A percentile compares a stretch with the other conserved stretches of the same genome.
Conservation (phyloP, 2,888 invertebrate species). For the Xylophagus ater region DNA sequence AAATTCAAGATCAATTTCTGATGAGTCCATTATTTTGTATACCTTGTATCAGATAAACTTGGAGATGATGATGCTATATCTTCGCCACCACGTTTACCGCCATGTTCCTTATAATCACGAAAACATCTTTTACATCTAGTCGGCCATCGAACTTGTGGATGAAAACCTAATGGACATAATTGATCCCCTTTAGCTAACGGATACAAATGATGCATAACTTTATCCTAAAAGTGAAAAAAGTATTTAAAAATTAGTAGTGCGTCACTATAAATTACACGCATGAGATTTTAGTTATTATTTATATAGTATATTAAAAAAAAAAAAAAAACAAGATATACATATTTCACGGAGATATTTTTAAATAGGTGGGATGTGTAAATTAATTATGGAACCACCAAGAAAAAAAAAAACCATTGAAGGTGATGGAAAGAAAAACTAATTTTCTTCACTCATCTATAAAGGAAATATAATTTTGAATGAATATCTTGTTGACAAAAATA, state of each 20-base stretch:
- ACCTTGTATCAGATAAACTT: slow-evolving; percentile 53
- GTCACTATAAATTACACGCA: background rate
- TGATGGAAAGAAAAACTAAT: too few relatives aligned
- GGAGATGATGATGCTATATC: slow-evolving; percentile 66
- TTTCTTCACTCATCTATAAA: too few relatives aligned
- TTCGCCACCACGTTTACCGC: slow-evolving; percentile 58
- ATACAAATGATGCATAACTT: slow-evolving; percentile 39
- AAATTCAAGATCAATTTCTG: too few relatives aligned
- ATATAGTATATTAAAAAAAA: slow-evolving; percentile 1
- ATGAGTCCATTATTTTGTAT: too few relatives aligned
- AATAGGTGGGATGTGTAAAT: too few relatives aligned
- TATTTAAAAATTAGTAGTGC: background rate
- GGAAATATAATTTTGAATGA: too few relatives aligned
- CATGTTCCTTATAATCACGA: slow-evolving; percentile 85
- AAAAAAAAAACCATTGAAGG: too few relatives aligned
- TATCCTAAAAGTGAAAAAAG: background rate
- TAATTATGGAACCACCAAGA: too few relatives aligned
- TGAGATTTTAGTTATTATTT: background rate
- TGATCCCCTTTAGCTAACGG: slow-evolving; percentile 65
- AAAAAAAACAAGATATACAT: background rate
- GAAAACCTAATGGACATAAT: slow-evolving; percentile 83
- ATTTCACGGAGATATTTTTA: background rate
- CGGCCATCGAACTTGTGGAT: slow-evolving; percentile 90
- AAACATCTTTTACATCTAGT: slow-evolving; percentile 88
- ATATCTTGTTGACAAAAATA: too few relatives aligned